Percentiles rank a stretch among this genome's conserved stretches.
phyloP scores from a whole-genome alignment of 2,797 vertebrate genomes.

The Fringilla coelebs region DNA sequence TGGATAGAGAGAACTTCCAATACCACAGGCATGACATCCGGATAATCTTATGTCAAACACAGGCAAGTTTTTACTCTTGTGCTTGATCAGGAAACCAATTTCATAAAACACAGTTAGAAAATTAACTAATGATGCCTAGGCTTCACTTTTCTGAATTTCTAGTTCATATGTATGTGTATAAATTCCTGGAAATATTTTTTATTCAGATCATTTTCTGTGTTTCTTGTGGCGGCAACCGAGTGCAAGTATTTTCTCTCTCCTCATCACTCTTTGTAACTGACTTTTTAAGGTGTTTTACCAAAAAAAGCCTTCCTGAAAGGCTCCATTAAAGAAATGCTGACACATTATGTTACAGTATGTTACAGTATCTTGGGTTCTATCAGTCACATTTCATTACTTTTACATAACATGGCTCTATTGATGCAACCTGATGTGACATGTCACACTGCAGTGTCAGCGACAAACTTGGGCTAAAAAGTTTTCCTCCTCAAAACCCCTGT shows the following conservation, averaged over 20 bases:
- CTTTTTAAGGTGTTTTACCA: constrained; percentile 40
- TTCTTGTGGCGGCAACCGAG: neutral
- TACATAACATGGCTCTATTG: constrained; percentile 63
- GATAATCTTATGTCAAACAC: neutral
- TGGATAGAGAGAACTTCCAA: neutral
- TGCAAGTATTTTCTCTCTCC: neutral
- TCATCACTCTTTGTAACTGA: neutral
- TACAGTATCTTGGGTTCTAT: constrained; percentile 67
- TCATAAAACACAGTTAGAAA: neutral
- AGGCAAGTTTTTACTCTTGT: neutral
- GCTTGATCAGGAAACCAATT: neutral
- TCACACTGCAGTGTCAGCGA: constrained; percentile 68
- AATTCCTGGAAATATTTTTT: neutral
- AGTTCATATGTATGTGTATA: neutral
- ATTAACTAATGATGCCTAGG: neutral
- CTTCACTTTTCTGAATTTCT: neutral
- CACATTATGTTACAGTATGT: constrained; percentile 52
- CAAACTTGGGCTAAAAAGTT: constrained; percentile 61
- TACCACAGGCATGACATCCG: rapidly evolving
- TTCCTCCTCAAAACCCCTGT: constrained; percentile 1
- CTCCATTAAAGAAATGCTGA: constrained; percentile 71
- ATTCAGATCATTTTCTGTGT: neutral
- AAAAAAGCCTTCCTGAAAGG: constrained; percentile 62
- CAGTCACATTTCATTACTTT: constrained; percentile 75
- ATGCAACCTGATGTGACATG: constrained; percentile 72